Percentiles rank a stretch among this genome's conserved stretches.
These are phyloP conservation scores for Palythoa grandiflora DNA, from an alignment of 92 coral and sea anemone genomes.

Conservation along the genomic window DNA sequence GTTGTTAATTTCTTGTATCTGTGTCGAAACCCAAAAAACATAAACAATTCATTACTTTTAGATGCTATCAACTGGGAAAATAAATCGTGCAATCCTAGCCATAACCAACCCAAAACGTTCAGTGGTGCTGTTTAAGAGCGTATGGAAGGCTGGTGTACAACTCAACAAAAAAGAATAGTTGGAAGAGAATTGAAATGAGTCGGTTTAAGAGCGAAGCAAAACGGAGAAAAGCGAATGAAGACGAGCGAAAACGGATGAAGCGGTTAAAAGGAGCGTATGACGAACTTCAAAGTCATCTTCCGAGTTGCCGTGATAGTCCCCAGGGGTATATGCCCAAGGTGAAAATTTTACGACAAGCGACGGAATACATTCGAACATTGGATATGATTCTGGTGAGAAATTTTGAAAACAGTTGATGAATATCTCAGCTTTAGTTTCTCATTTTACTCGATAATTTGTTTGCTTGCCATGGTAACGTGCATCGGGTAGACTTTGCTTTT, in stretches of 20 bases:
- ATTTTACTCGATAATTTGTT: no score
- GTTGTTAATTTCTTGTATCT: background rate
- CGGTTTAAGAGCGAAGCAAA: background rate
- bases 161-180: background rate
- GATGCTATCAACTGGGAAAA: background rate
- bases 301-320: background rate
- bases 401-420: background rate
- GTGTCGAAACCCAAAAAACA: background rate
- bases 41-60: background rate
- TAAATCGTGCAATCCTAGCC: background rate
- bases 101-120: background rate
- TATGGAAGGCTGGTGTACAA: no score
- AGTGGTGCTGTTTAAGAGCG: no score
- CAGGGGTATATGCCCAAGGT: background rate
- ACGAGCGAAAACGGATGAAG: slow-evolving; percentile 18
- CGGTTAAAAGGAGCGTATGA: background rate
- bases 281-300: slow-evolving; percentile 6
- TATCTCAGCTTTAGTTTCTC: no score
- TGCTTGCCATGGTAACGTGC: no score
- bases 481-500: no score
- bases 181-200: background rate
- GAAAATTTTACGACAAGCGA: background rate
- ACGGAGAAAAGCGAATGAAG: slow-evolving; percentile 20
- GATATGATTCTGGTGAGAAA: background rate
- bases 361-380: background rate